These are phyloP conservation scores for Petrocephalus zakoni DNA, from an alignment of 2,113 vertebrate genomes.

Conservation along the genomic window DNA sequence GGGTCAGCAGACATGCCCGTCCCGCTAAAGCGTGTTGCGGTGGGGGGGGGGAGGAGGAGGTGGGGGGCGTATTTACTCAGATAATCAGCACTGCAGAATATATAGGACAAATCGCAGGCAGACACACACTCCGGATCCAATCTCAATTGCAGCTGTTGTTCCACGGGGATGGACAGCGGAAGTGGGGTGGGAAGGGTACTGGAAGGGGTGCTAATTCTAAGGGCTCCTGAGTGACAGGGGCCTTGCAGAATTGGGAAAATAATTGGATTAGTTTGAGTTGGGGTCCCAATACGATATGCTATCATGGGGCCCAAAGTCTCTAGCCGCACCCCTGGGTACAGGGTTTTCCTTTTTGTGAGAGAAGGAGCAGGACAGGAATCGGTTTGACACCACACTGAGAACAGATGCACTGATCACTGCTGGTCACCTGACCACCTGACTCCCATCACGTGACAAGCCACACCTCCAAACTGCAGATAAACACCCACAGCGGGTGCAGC, in stretches of 20 bases:
- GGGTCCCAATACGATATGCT: too few relatives aligned
- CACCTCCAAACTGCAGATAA: background rate
- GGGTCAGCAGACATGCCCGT: background rate
- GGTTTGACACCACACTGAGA: background rate
- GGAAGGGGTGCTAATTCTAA: background rate
- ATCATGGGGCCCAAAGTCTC: background rate
- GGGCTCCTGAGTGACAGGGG: background rate
- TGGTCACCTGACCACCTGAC: background rate
- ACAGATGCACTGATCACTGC: background rate
- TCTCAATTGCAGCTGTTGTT: too few relatives aligned
- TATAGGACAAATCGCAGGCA: too few relatives aligned
- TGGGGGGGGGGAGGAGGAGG: too few relatives aligned
- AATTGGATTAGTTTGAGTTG: background rate
- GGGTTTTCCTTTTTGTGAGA: background rate
- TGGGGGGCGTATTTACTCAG: too few relatives aligned
- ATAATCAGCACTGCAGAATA: too few relatives aligned
- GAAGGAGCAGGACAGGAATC: background rate
- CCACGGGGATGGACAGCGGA: background rate
- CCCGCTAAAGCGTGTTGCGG: too few relatives aligned
- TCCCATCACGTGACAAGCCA: background rate
- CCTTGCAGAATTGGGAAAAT: background rate
- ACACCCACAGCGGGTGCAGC: background rate
- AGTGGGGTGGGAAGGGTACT: background rate
- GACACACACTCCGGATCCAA: too few relatives aligned
- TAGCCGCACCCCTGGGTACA: background rate